These are phyloP conservation scores for Trichopria drosophilae DNA, from an alignment of 2,888 invertebrate genomes.

Conservation along the genomic window DNA sequence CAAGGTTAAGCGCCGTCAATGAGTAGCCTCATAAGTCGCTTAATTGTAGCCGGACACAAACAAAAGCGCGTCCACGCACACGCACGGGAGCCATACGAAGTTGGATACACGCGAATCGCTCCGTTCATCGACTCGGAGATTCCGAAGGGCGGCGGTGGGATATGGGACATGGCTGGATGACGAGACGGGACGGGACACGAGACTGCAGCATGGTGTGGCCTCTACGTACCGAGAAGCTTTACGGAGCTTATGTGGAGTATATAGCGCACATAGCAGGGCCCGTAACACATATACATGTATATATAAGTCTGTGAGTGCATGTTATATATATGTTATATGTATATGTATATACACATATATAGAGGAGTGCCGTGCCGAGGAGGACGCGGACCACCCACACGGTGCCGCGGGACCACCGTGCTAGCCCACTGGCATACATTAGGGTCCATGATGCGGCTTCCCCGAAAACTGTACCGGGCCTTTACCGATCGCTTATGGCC, in stretches of 20 bases:
- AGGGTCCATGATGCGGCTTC: constrained; percentile 47
- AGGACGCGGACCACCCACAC: constrained; percentile 59
- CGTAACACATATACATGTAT: too few relatives aligned
- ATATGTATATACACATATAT: constrained; percentile 23
- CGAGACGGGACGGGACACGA: constrained; percentile 13
- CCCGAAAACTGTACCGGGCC: constrained; percentile 38
- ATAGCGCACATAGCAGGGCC: constrained; percentile 49
- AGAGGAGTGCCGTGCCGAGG: constrained; percentile 54
- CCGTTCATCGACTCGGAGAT: constrained; percentile 5
- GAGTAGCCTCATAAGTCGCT: too few relatives aligned
- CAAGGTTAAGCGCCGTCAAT: too few relatives aligned
- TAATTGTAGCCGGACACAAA: too few relatives aligned
- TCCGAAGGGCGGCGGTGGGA: constrained; percentile 18
- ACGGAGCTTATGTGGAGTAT: constrained; percentile 40
- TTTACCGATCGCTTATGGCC: constrained; percentile 44
- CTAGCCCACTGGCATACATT: constrained; percentile 59
- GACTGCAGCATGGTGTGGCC: constrained; percentile 23
- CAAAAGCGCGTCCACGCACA: not conserved
- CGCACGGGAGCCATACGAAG: constrained; percentile 17
- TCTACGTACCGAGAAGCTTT: constrained; percentile 30
- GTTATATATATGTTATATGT: constrained; percentile 4
- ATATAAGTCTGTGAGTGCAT: too few relatives aligned
- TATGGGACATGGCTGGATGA: constrained; percentile 31
- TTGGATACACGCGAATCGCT: constrained; percentile 18
- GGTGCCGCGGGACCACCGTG: constrained; percentile 58